phyloP scores from a whole-genome alignment of 1,140 invertebrate species.

The Atta cephalotes region DNA sequence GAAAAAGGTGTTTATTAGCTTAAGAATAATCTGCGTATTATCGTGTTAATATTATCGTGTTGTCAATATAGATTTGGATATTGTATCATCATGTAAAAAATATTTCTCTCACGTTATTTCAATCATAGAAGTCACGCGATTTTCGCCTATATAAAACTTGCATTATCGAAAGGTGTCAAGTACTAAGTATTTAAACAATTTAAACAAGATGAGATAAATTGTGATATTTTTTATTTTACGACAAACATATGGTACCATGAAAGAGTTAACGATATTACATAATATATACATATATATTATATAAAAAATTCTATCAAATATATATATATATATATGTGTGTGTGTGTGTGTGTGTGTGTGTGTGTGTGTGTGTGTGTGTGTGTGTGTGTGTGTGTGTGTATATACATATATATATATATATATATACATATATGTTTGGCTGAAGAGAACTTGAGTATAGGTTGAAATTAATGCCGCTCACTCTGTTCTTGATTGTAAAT shows the following conservation, averaged over 20 bases:
- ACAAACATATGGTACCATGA: neutral
- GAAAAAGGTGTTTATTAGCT: slow-evolving; percentile 9
- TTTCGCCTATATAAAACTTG: slow-evolving; percentile 16
- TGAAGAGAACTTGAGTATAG: neutral
- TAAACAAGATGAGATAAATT: slow-evolving; percentile 47
- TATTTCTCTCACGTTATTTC: slow-evolving; percentile 22
- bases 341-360: too few species aligned
- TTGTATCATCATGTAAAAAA: slow-evolving; percentile 24
- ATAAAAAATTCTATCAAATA: slow-evolving; percentile 9
- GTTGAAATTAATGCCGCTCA: neutral
- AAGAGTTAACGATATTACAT: neutral
- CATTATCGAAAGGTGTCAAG: neutral
- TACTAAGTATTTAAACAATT: slow-evolving; percentile 27
- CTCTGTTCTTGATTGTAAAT: neutral
- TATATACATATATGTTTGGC: neutral
- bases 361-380: neutral
- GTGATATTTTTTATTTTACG: slow-evolving; percentile 62
- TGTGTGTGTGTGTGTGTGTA: too few species aligned
- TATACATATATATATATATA: too few species aligned
- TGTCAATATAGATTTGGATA: slow-evolving; percentile 43
- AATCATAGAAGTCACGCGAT: slow-evolving; percentile 13
- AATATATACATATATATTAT: slow-evolving; percentile 2
- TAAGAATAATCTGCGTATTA: slow-evolving; percentile 22
- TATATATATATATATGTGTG: slow-evolving; percentile 6
- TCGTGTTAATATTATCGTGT: neutral